Base-by-base conservation (phyloP, 2,797 vertebrate genomes). In the Buceros bicornis region DNA sequence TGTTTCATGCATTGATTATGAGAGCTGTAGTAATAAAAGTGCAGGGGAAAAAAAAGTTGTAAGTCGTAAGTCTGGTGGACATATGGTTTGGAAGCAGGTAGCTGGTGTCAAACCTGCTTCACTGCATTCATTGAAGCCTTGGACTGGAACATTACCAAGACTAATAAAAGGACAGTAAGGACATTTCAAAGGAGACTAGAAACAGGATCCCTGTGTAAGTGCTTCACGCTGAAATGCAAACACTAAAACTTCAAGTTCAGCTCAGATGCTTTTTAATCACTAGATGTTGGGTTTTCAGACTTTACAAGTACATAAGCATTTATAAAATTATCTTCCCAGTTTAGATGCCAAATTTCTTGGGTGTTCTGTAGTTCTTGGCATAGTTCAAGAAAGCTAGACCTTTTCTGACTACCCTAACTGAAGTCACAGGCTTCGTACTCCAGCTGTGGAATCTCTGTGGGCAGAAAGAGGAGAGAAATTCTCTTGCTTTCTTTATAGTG, bases 201-300 rank as follows among this genome's bases (percentile, higher is more conserved):
- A 54, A 10, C 31, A 8, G 16, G 18, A 20, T 43, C 50, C 33
- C 19, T 43, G 19, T 17, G 1, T 48, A 10, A 29, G 20, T 40
- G 40, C 62, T 65, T 62, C 17, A 1, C 3, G 1, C 26, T 42
- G n/a, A 74, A 64, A 16, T 15, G 40, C 70, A 64, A 13, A 47
- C 31, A 2, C 28, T 69, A 21, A 61, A 40, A 31, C 37, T 43
- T 60, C 11, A 25, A 24, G 12, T 42, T 60, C 11, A 57, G 13
- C 10, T 80, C 7, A 4, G 33, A 60, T 6, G 3, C 12, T 43
- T 67, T 28, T 37, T 11, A 47, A 21, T 54, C 26, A 8, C 28
- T 53, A 37, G 4, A 3, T 2, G 0, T 4, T 51, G 47, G 2
- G 2, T 42, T 48, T 66, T 89, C 33, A 57, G 37, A n/a, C 54